Percentiles rank a stretch among this genome's conserved stretches.
These are phyloP conservation scores for Drosophila cracens DNA, from an alignment of 2,888 invertebrate genomes.

Conservation along the genomic window DNA sequence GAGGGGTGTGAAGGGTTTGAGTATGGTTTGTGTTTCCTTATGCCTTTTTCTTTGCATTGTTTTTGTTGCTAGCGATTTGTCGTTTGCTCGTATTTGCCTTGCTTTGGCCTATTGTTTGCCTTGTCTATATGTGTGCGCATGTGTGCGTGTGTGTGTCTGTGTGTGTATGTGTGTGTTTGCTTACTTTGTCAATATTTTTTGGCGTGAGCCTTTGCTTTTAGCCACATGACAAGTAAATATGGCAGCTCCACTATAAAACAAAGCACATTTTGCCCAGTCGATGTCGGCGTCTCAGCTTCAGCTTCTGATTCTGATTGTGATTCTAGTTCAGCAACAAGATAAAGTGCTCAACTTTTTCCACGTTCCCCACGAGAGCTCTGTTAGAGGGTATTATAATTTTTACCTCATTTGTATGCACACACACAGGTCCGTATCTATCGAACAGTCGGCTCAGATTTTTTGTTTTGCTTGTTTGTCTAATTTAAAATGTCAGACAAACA, in stretches of 20 bases:
- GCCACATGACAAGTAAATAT: slow-evolving; percentile 77
- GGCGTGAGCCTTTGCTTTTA: slow-evolving; percentile 78
- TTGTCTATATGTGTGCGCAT: slow-evolving; percentile 24
- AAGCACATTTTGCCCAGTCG: slow-evolving; percentile 66
- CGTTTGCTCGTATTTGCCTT: slow-evolving; percentile 47
- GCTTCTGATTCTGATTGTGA: slow-evolving; percentile 1
- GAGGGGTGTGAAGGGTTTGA: background rate
- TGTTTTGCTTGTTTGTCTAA: background rate
- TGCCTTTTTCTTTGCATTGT: slow-evolving; percentile 10
- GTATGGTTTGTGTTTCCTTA: slow-evolving; percentile 1
- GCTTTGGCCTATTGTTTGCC: slow-evolving; percentile 73
- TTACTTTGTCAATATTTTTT: slow-evolving; percentile 80
- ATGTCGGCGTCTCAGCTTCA: slow-evolving; percentile 5
- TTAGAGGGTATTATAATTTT: slow-evolving; percentile 3
- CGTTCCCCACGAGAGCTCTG: slow-evolving; percentile 17
- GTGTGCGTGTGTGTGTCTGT: slow-evolving; percentile 26
- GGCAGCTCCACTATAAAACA: slow-evolving; percentile 52
- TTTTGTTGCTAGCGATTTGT: slow-evolving; percentile 44
- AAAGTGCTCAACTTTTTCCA: slow-evolving; percentile 43
- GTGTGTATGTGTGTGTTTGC: slow-evolving; percentile 32
- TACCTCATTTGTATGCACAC: slow-evolving; percentile 1
- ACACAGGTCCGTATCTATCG: background rate
- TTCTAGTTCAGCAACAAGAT: slow-evolving; percentile 23
- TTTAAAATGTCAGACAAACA: background rate
- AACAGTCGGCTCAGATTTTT: background rate